Conservation (phyloP, 1,140 invertebrate species). For the Nixonia krombeini region DNA sequence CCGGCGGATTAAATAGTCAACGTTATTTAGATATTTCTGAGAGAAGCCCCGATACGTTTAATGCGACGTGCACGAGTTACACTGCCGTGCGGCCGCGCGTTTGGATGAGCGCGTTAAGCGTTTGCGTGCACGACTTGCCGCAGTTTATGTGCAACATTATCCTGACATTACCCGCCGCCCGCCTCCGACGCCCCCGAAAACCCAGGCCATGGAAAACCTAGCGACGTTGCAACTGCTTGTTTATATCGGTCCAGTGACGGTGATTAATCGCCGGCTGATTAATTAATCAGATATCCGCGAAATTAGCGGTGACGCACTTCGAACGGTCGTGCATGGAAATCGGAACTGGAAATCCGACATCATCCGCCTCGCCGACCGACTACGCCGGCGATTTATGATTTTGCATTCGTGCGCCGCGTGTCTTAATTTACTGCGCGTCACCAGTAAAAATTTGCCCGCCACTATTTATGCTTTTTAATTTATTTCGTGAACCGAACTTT, state of each 20-base stretch:
- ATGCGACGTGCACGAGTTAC: constrained; percentile 33
- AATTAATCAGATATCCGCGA: constrained; percentile 71
- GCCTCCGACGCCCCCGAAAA: constrained; percentile 35
- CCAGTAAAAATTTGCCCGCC: constrained; percentile 16
- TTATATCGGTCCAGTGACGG: constrained; percentile 50
- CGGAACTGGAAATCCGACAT: constrained; percentile 40
- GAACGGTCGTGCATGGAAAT: constrained; percentile 43
- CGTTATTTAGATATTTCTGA: constrained; percentile 39
- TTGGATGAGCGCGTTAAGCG: no score
- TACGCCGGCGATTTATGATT: constrained; percentile 47
- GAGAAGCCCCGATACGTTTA: constrained; percentile 39
- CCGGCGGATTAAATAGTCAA: no score
- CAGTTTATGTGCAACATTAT: constrained; percentile 70
- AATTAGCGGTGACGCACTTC: constrained; percentile 60
- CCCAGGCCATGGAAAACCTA: constrained; percentile 51
- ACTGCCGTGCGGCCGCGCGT: constrained; percentile 8
- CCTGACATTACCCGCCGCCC: constrained; percentile 65
- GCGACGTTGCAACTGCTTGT: constrained; percentile 49
- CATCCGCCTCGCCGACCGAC: constrained; percentile 27
- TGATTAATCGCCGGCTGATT: constrained; percentile 62
- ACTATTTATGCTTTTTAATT: constrained; percentile 46
- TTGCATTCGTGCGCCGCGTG: constrained; percentile 34
- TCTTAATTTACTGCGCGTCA: constrained; percentile 34
- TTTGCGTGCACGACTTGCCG: constrained; percentile 53
- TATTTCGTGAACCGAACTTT: constrained; percentile 41